Conservation (phyloP, 2,113 vertebrate genomes). For the Caranx melampygus region DNA sequence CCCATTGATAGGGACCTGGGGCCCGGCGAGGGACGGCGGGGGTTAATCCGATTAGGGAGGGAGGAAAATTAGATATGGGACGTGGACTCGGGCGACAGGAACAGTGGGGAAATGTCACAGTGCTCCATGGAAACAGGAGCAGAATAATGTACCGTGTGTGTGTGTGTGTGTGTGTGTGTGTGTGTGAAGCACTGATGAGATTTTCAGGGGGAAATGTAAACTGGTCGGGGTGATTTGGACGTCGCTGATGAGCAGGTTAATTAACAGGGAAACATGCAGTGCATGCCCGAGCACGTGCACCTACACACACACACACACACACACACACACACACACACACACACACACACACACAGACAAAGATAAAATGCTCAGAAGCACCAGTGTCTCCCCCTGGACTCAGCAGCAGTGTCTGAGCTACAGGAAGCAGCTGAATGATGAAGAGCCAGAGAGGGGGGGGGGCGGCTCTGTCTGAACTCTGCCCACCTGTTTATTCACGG, state of each 20-base stretch:
- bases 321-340: not conserved
- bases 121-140: not conserved
- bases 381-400: not conserved
- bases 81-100: slow-evolving; percentile 13
- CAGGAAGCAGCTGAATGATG: too few species aligned
- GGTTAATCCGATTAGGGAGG: slow-evolving; percentile 72
- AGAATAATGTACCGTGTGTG: slow-evolving; percentile 9
- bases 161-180: slow-evolving; percentile 26
- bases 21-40: slow-evolving; percentile 6
- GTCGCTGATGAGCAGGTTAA: slow-evolving; percentile 43
- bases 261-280: slow-evolving; percentile 37
- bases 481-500: too few species aligned
- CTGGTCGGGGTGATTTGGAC: slow-evolving; percentile 24
- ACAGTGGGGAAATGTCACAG: slow-evolving; percentile 51
- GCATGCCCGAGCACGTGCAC: not conserved
- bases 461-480: too few species aligned
- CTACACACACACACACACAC: not conserved
- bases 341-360: not conserved
- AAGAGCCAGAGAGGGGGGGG: too few species aligned
- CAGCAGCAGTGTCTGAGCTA: not conserved
- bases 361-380: not conserved
- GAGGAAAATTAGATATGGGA: slow-evolving; percentile 62
- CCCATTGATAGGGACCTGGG: slow-evolving; percentile 49
- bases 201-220: slow-evolving; percentile 42
- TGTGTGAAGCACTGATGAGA: slow-evolving; percentile 50